Conservation (phyloP, 2,888 invertebrate genomes). For the Pardosa pseudoannulata region DNA sequence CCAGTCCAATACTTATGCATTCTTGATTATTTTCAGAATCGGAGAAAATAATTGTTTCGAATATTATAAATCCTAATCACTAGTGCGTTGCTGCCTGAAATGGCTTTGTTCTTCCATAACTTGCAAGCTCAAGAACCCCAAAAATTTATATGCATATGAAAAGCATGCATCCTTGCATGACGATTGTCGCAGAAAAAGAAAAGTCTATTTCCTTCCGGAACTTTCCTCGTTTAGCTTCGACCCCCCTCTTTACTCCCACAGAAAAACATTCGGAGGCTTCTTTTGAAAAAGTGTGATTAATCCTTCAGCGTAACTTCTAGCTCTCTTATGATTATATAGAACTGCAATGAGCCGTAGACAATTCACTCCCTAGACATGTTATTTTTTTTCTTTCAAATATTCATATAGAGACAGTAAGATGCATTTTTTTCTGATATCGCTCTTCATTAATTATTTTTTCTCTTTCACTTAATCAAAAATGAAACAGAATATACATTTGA, state of each 20-base stretch:
- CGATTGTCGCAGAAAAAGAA: constrained; percentile 28
- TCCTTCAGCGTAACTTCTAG: neutral
- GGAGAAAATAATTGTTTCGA: neutral
- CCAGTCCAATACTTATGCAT: no score
- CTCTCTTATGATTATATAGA: neutral
- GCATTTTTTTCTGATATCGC: no score
- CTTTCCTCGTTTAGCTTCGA: neutral
- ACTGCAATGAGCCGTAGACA: neutral
- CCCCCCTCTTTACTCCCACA: neutral
- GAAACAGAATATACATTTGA: no score
- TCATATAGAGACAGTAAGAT: no score
- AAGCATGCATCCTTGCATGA: constrained; percentile 37
- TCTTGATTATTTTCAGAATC: neutral
- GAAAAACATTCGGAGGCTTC: neutral
- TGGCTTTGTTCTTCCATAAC: constrained; percentile 1
- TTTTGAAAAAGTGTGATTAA: neutral
- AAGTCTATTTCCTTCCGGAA: constrained; percentile 36
- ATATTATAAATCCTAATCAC: neutral
- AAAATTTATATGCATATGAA: constrained; percentile 54
- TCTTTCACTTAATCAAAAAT: no score
- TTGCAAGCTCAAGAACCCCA: constrained; percentile 38
- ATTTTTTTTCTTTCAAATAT: no score
- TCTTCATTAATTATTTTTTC: no score
- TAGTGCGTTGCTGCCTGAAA: neutral
- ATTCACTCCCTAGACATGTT: no score